Evolutionary conservation across 2,113 vertebrate species (phyloP).

Genomic region (Oriolus oriolus): DNA sequence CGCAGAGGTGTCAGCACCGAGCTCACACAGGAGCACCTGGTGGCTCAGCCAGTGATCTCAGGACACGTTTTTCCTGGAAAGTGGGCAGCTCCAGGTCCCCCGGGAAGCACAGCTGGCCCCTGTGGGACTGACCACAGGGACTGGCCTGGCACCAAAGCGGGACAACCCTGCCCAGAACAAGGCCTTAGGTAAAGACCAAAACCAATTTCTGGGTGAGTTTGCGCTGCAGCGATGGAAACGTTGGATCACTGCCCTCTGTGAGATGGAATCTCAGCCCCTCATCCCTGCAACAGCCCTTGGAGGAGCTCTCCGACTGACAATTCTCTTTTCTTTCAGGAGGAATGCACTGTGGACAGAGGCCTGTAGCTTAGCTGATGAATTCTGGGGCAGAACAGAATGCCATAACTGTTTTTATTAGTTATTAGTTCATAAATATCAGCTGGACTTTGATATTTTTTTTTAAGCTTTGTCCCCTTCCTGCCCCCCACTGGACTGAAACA

Average conservation of each 20-base stretch:
- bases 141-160: background rate
- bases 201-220: background rate
- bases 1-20: background rate
- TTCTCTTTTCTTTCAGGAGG: background rate
- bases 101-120: background rate
- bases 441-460: background rate
- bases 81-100: background rate
- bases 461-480: background rate
- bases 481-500: background rate
- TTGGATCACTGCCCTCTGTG: background rate
- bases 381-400: background rate
- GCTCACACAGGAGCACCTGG: background rate
- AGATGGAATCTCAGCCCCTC: background rate
- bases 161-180: background rate
- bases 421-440: background rate
- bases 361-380: background rate
- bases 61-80: background rate
- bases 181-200: background rate
- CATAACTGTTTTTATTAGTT: background rate
- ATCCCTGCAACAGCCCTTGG: background rate
- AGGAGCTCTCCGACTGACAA: background rate
- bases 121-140: background rate
- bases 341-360: background rate
- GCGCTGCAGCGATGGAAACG: fast-evolving
- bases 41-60: background rate